Evolutionary conservation across 2,888 invertebrate species (phyloP).

Genomic region (Sympetrum striolatum): DNA sequence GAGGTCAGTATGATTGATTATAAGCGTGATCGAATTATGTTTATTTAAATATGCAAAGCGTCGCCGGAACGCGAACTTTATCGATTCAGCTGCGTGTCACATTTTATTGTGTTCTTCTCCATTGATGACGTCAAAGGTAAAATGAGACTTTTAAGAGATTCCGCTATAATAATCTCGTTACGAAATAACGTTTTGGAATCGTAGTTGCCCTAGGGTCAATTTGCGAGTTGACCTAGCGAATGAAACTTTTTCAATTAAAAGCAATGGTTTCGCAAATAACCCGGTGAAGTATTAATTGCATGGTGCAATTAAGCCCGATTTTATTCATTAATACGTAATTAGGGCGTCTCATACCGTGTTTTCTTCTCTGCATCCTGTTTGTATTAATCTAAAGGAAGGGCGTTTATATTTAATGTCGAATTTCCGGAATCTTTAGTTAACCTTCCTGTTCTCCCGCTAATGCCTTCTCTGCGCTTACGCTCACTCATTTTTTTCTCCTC

Average conservation of each 20-base stretch:
- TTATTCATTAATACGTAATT: constrained; percentile 12
- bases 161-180: neutral
- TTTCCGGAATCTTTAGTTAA: constrained; percentile 36
- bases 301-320: constrained; percentile 22
- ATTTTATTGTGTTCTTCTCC: neutral
- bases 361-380: constrained; percentile 33
- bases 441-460: neutral
- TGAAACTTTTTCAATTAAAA: constrained; percentile 20
- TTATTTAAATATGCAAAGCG: neutral
- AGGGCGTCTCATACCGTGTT: neutral
- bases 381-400: constrained; percentile 14
- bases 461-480: neutral
- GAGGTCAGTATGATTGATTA: neutral
- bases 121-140: neutral
- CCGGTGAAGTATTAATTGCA: neutral
- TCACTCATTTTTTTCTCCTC: neutral
- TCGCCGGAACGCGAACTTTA: neutral
- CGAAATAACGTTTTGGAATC: neutral
- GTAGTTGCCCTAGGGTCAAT: neutral
- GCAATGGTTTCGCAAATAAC: constrained; percentile 13
- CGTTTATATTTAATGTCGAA: constrained; percentile 26
- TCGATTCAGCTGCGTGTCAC: neutral
- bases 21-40: neutral
- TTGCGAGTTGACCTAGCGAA: neutral
- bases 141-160: neutral